Percentiles rank a stretch among this genome's conserved stretches.
Conservation (phyloP, 2,113 vertebrate species). For the Condylura cristata region DNA sequence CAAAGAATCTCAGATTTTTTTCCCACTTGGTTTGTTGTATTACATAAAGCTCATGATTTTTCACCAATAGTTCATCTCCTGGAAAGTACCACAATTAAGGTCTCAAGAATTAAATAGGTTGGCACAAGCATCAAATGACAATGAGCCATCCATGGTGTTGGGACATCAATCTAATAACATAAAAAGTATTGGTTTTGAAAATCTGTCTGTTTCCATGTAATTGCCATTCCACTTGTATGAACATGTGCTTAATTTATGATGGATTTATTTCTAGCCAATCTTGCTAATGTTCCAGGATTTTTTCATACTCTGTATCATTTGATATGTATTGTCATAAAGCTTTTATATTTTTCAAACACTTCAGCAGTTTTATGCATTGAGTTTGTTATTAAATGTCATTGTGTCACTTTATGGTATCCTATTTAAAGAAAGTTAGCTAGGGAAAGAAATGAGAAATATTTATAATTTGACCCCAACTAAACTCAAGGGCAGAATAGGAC, state of each 20-base stretch:
- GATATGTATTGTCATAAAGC: slow-evolving; percentile 76
- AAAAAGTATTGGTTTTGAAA: slow-evolving; percentile 65
- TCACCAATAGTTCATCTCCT: slow-evolving; percentile 59
- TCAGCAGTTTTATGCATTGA: slow-evolving; percentile 81
- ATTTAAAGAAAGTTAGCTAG: slow-evolving; percentile 66
- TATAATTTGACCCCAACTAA: slow-evolving; percentile 66
- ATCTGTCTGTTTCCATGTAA: slow-evolving; percentile 59
- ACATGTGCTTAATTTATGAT: slow-evolving; percentile 69
- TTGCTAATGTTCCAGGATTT: slow-evolving; percentile 67
- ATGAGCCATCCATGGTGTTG: slow-evolving; percentile 25
- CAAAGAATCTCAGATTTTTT: slow-evolving; percentile 52
- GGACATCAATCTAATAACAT: not conserved
- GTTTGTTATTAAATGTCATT: slow-evolving; percentile 81
- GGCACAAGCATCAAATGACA: slow-evolving; percentile 7
- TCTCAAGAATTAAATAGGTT: slow-evolving; percentile 50
- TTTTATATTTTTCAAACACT: slow-evolving; percentile 81
- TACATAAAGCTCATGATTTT: slow-evolving; percentile 64
- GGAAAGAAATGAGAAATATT: slow-evolving; percentile 72
- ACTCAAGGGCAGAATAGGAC: slow-evolving; percentile 58
- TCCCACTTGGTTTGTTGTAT: slow-evolving; percentile 35
- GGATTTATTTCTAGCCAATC: slow-evolving; percentile 57
- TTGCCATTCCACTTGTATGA: slow-evolving; percentile 70
- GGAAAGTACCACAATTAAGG: slow-evolving; percentile 34
- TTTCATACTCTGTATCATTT: slow-evolving; percentile 56
- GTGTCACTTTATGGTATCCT: slow-evolving; percentile 80